phyloP scores from a whole-genome alignment of 2,113 vertebrate species.

The Nansenia antarctica region DNA sequence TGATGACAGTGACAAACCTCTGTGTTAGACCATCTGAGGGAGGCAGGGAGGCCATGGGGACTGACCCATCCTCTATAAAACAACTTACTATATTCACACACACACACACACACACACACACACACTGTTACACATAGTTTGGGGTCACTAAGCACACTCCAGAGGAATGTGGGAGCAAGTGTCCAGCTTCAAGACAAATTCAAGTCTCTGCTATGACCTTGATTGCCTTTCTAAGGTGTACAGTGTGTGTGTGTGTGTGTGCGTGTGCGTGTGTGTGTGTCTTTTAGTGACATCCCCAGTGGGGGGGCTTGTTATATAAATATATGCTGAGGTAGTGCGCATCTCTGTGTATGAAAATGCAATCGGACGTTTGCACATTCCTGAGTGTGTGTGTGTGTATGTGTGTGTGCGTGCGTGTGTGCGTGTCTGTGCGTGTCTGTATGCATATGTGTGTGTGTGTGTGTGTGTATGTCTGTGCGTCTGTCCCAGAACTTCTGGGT shows the following conservation, averaged over 20 bases:
- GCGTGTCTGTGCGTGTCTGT: neutral
- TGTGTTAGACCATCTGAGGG: conserved; percentile 7
- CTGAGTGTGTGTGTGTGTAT: conserved; percentile 9
- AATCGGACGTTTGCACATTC: neutral
- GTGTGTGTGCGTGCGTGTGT: neutral
- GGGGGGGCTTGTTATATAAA: conserved; percentile 55
- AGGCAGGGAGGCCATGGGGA: conserved; percentile 10
- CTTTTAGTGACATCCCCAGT: conserved; percentile 40
- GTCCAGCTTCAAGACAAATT: conserved; percentile 44
- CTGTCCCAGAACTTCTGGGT: conserved; percentile 11
- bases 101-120: neutral
- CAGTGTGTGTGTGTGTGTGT: conserved; percentile 29
- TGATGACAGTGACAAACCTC: conserved; percentile 12
- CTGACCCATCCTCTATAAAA: no score
- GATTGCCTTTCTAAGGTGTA: conserved; percentile 57
- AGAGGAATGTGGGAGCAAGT: conserved; percentile 22
- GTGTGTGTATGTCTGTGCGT: neutral
- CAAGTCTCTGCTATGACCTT: conserved; percentile 59
- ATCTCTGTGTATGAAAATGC: neutral
- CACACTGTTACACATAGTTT: neutral
- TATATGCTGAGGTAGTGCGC: conserved; percentile 10
- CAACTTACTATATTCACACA: neutral
- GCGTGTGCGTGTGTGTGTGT: neutral
- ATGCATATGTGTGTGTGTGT: neutral
- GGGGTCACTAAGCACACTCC: conserved; percentile 30